Conservation (phyloP, 2,888 invertebrate genomes). For the Luperina nickerlii region DNA sequence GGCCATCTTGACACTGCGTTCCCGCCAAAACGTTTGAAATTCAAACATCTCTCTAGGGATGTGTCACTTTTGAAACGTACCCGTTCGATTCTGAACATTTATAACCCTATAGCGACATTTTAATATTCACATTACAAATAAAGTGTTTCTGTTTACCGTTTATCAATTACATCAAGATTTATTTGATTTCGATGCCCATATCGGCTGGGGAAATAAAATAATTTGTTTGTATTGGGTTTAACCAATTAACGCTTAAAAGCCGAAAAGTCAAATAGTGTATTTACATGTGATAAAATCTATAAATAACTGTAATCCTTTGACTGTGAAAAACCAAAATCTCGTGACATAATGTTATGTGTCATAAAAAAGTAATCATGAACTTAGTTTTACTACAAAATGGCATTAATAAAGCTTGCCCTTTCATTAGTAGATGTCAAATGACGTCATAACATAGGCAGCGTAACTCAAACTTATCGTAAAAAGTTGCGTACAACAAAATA, state of each 20-base stretch:
- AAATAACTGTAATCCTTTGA: conserved; percentile 41
- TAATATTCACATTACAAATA: conserved; percentile 48
- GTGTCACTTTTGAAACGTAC: conserved; percentile 74
- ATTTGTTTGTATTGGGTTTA: conserved; percentile 51
- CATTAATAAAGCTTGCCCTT: conserved; percentile 17
- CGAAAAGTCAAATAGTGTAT: conserved; percentile 42
- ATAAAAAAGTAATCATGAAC: conserved; percentile 33
- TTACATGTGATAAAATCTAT: conserved; percentile 43
- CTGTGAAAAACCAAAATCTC: conserved; percentile 23
- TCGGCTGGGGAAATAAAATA: conserved; percentile 41
- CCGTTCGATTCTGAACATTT: conserved; percentile 60
- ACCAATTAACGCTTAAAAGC: conserved; percentile 47
- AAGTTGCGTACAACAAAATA: conserved; percentile 55
- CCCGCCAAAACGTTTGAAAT: conserved; percentile 85
- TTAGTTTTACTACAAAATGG: conserved; percentile 20
- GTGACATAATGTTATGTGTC: conserved; percentile 27
- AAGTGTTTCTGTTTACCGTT: conserved; percentile 27
- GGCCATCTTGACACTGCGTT: conserved; percentile 81
- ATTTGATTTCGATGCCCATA: conserved; percentile 46
- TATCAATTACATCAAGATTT: conserved; percentile 51
- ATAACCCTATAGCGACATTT: conserved; percentile 52
- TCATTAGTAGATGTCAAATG: conserved; percentile 38
- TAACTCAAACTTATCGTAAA: conserved; percentile 50
- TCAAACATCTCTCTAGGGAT: conserved; percentile 83
- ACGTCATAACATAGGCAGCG: conserved; percentile 23